These are phyloP conservation scores for Myotis pilosus DNA, from an alignment of 2,797 vertebrate species.

Conservation along the genomic window DNA sequence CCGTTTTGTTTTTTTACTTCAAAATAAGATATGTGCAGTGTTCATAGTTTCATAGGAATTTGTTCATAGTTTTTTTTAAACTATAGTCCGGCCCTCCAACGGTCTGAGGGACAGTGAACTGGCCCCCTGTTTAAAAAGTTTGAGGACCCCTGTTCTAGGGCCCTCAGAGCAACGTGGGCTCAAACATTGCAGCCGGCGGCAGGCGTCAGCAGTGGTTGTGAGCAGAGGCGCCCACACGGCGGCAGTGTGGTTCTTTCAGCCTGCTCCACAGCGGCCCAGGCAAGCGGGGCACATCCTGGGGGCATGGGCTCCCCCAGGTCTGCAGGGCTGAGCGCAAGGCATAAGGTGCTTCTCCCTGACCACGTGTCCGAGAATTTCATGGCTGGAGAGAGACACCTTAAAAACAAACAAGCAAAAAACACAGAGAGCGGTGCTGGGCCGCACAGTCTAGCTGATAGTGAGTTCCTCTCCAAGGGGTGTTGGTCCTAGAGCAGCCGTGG, in stretches of 20 bases:
- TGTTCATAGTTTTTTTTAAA: too few species aligned
- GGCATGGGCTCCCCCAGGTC: neutral
- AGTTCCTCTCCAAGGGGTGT: too few species aligned
- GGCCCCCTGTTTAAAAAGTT: too few species aligned
- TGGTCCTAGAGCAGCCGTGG: too few species aligned
- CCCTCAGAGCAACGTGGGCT: neutral
- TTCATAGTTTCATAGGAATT: too few species aligned
- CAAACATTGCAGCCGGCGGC: neutral
- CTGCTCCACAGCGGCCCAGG: neutral
- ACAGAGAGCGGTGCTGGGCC: neutral
- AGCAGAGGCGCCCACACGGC: neutral
- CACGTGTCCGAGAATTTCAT: fast-evolving
- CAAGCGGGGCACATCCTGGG: neutral
- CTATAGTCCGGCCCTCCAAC: too few species aligned
- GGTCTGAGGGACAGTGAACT: too few species aligned
- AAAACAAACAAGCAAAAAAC: neutral
- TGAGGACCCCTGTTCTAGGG: neutral
- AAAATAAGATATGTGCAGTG: too few species aligned
- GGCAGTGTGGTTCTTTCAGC: conserved; percentile 40
- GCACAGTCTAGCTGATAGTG: neutral
- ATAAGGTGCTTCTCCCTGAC: neutral
- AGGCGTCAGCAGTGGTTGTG: neutral
- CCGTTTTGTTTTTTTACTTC: too few species aligned
- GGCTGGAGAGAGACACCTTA: neutral
- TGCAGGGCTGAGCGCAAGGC: neutral